A percentile compares a stretch with the other conserved stretches of the same genome.
phyloP scores from a whole-genome alignment of 2,797 vertebrate genomes.

The Menidia menidia region DNA sequence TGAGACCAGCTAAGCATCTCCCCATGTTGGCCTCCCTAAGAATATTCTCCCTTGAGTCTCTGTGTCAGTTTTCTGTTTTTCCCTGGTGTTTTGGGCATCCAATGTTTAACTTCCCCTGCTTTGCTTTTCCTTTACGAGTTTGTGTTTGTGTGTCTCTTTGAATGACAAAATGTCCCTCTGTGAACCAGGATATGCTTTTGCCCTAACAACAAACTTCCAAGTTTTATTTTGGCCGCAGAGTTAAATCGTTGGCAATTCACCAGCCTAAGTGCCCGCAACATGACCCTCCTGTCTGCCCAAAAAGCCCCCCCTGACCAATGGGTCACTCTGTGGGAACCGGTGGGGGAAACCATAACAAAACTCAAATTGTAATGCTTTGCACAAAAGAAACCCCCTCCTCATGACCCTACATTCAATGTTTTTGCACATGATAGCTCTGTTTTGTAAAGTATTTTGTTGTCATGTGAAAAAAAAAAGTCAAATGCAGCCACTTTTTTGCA shows the following conservation, averaged over 20 bases:
- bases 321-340: slow-evolving; percentile 15
- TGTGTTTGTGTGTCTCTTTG: slow-evolving; percentile 11
- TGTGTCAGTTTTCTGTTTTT: slow-evolving; percentile 19
- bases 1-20: too few species aligned
- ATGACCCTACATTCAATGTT: background rate
- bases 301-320: background rate
- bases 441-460: too few species aligned
- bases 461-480: background rate
- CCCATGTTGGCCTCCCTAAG: slow-evolving; percentile 1
- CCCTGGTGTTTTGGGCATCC: slow-evolving; percentile 14
- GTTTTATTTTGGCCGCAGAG: slow-evolving; percentile 28
- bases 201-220: slow-evolving; percentile 39
- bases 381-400: background rate
- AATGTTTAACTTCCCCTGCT: slow-evolving; percentile 23
- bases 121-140: slow-evolving; percentile 23
- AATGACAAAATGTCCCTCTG: slow-evolving; percentile 24
- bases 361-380: background rate
- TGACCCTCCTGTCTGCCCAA: slow-evolving; percentile 22
- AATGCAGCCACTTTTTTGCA: background rate
- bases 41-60: background rate
- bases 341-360: slow-evolving; percentile 20
- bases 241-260: slow-evolving; percentile 15
- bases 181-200: slow-evolving; percentile 36
- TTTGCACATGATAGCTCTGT: background rate
- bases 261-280: background rate